Conservation (phyloP, 2,113 vertebrate species). For the Crotalus horridus region DNA sequence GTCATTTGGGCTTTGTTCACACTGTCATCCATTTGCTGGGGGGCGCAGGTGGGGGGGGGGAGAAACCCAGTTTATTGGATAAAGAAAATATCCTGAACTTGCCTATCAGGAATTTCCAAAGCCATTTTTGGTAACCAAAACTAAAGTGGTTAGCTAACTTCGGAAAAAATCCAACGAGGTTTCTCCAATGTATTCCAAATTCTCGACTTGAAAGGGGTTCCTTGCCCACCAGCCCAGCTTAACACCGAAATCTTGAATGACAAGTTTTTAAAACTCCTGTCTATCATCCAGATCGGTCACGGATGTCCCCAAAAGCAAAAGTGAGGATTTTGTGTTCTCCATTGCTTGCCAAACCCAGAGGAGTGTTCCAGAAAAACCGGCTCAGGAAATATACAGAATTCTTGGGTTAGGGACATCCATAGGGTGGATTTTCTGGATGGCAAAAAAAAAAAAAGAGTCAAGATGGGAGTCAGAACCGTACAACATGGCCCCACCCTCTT, state of each 20-base stretch:
- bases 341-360: background rate
- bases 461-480: background rate
- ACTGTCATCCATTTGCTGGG: constrained; percentile 76
- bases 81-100: too few species aligned
- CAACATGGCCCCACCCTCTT: background rate
- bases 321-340: constrained; percentile 35
- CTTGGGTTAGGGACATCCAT: background rate
- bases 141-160: too few species aligned
- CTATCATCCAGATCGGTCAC: too few species aligned
- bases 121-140: too few species aligned
- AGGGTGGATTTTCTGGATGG: background rate
- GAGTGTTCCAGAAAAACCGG: background rate
- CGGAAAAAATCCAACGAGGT: too few species aligned
- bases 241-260: too few species aligned
- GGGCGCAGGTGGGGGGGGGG: constrained; percentile 20
- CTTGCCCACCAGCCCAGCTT: too few species aligned
- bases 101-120: too few species aligned
- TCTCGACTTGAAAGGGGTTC: too few species aligned
- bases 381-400: background rate
- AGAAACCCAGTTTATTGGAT: background rate
- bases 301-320: constrained; percentile 47
- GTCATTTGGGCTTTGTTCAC: constrained; percentile 50
- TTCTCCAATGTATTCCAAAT: too few species aligned
- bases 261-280: too few species aligned
- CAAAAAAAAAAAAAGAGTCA: background rate